Evolutionary conservation across 2,797 vertebrate genomes (phyloP).

Genomic region (Merluccius polli): DNA sequence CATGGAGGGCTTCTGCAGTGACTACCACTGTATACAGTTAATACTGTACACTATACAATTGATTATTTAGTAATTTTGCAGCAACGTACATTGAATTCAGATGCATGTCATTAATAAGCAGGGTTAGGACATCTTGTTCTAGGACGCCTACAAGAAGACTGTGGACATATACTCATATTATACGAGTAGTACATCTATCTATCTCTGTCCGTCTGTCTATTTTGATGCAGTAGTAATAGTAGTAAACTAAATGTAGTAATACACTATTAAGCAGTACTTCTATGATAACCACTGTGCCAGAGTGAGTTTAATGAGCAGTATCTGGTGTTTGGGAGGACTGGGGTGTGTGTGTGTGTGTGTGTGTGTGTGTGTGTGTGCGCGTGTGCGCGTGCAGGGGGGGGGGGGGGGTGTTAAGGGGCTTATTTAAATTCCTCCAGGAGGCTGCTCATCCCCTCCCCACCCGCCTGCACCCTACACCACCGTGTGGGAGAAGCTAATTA

Average conservation of each 20-base stretch:
- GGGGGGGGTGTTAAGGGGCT: background rate
- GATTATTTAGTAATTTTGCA: too few species aligned
- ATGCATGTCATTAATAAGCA: too few species aligned
- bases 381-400: background rate
- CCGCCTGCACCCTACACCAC: background rate
- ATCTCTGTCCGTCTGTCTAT: background rate
- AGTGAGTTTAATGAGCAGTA: background rate
- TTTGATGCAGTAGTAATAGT: background rate
- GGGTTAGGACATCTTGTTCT: too few species aligned
- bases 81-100: too few species aligned
- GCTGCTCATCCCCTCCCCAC: background rate
- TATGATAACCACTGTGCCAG: background rate
- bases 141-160: too few species aligned
- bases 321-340: too few species aligned
- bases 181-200: too few species aligned
- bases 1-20: too few species aligned
- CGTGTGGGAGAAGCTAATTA: constrained; percentile 48
- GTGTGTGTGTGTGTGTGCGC: background rate
- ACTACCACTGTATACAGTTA: too few species aligned
- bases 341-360: background rate
- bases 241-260: too few species aligned
- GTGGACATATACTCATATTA: too few species aligned
- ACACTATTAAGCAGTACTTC: background rate
- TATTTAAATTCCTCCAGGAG: background rate
- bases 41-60: too few species aligned